Evolutionary conservation across 1,140 invertebrate genomes (phyloP).

Genomic region (Ceratitis capitata): DNA sequence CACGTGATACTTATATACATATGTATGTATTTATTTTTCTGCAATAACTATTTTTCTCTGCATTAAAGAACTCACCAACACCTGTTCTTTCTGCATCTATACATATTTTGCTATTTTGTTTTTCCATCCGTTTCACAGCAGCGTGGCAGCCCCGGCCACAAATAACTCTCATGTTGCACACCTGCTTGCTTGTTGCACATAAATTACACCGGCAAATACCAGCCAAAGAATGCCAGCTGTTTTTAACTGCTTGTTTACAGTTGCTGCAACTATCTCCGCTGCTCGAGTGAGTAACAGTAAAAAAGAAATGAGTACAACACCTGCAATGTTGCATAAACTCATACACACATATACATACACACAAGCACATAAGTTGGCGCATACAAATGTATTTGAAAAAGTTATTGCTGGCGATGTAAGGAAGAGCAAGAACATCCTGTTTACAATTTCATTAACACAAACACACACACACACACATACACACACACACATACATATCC

Average conservation of each 20-base stretch:
- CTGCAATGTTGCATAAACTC: too few relatives aligned
- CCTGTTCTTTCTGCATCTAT: neutral
- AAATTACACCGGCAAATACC: constrained; percentile 31
- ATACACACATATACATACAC: neutral
- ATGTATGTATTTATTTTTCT: too few relatives aligned
- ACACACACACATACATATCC: too few relatives aligned
- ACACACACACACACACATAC: neutral
- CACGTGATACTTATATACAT: too few relatives aligned
- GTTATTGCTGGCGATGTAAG: neutral
- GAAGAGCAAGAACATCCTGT: neutral
- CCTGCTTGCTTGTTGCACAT: constrained; percentile 15
- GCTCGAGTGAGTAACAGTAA: neutral
- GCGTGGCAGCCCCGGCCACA: neutral
- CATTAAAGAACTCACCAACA: neutral
- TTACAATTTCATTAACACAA: constrained; percentile 25
- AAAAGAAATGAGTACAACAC: too few relatives aligned
- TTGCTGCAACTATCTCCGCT: neutral
- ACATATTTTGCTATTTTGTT: too few relatives aligned
- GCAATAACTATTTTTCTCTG: too few relatives aligned
- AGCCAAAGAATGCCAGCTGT: constrained; percentile 4
- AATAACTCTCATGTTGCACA: constrained; percentile 18
- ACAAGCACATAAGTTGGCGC: neutral
- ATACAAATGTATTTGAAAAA: neutral
- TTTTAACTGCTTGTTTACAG: constrained; percentile 18
- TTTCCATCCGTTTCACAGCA: neutral